Evolutionary conservation across 2,888 invertebrate genomes (phyloP).

Genomic region (Thymelicus acteon): DNA sequence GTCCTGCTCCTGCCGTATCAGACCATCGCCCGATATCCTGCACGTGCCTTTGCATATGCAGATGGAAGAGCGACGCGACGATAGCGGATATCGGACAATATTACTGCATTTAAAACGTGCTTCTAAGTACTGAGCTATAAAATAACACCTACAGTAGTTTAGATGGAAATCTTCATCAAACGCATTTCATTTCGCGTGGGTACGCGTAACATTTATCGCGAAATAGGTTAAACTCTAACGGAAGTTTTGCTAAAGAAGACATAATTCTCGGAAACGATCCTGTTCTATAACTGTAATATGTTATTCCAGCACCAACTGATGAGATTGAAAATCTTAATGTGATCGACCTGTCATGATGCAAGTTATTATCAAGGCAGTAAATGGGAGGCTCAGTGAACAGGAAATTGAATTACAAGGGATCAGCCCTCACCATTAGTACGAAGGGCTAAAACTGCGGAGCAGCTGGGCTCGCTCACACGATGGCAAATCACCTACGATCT

Average conservation of each 20-base stretch:
- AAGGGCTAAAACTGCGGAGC: conserved; percentile 50
- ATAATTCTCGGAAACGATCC: not conserved
- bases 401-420: conserved; percentile 38
- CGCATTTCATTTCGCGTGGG: not conserved
- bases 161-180: conserved; percentile 65
- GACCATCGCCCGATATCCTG: conserved; percentile 65
- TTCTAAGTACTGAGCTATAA: conserved; percentile 49
- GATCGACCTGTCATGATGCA: conserved; percentile 34
- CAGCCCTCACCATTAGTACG: conserved; percentile 35
- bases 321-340: conserved; percentile 32
- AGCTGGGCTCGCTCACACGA: conserved; percentile 36
- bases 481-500: conserved; percentile 30
- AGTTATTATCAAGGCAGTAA: conserved; percentile 29
- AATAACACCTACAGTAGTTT: conserved; percentile 62
- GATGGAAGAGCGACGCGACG: conserved; percentile 58
- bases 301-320: conserved; percentile 9
- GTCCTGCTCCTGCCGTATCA: conserved; percentile 67
- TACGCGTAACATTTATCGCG: not conserved
- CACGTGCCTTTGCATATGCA: conserved; percentile 71
- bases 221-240: not conserved
- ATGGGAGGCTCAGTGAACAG: conserved; percentile 32
- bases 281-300: not conserved
- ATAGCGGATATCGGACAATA: conserved; percentile 66
- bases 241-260: not conserved
- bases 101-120: conserved; percentile 56